Conservation (phyloP, 2,113 vertebrate genomes). For the Neopipo cinnamomea region DNA sequence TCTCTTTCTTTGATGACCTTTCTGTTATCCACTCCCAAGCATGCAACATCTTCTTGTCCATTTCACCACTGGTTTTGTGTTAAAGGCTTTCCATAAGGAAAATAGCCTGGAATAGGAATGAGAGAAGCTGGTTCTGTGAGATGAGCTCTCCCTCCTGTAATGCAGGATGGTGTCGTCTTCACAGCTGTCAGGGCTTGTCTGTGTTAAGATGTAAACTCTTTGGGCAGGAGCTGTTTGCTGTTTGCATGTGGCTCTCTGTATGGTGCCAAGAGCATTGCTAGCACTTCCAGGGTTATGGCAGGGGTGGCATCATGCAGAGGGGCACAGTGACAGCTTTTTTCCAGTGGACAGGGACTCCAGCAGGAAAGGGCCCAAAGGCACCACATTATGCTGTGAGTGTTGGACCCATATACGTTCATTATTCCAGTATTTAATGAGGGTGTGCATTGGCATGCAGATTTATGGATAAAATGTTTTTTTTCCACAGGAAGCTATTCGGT, state of each 20-base stretch:
- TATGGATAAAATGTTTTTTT: background rate
- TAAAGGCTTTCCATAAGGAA: background rate
- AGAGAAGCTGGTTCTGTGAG: background rate
- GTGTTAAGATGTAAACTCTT: background rate
- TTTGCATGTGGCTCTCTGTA: background rate
- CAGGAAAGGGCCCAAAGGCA: background rate
- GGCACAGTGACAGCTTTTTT: background rate
- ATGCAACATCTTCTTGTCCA: background rate
- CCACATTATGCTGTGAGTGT: accelerated
- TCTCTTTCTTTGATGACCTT: background rate
- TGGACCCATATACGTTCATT: background rate
- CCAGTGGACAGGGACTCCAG: background rate
- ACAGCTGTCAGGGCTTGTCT: background rate
- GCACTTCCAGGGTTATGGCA: background rate
- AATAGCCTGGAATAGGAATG: background rate
- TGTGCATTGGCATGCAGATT: background rate
- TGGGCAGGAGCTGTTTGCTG: background rate
- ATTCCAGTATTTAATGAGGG: background rate
- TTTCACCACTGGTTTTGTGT: background rate
- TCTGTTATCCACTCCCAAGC: background rate
- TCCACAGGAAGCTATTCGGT: background rate
- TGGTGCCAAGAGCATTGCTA: background rate
- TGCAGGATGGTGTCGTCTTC: accelerated
- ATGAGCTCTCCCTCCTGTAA: background rate
- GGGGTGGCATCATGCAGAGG: background rate